Evolutionary conservation across 2,797 vertebrate species (phyloP).

Genomic region (Varecia variegata): DNA sequence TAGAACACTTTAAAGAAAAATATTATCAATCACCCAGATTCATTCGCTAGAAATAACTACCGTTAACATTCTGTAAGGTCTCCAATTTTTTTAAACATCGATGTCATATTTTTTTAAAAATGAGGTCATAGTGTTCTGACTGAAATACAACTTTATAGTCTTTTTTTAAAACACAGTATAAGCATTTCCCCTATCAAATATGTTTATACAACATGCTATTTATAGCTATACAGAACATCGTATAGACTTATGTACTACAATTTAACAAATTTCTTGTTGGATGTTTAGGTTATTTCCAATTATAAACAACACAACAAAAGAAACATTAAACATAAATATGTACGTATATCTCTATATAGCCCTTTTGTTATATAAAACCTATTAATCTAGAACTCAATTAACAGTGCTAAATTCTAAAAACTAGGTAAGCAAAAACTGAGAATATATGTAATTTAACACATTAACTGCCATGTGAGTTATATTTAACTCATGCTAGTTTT

Average conservation of each 20-base stretch:
- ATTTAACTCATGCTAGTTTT: no score
- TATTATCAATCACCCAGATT: not conserved
- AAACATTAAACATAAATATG: constrained; percentile 29
- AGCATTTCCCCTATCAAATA: constrained; percentile 40
- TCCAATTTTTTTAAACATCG: not conserved
- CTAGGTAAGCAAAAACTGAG: not conserved
- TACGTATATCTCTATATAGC: not conserved
- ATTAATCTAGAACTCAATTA: not conserved
- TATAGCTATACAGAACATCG: not conserved
- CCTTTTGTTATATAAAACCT: constrained; percentile 20
- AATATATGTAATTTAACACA: not conserved
- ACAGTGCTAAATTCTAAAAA: constrained; percentile 43
- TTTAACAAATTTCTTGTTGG: not conserved
- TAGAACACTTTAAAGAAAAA: constrained; percentile 32
- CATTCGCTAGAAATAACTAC: constrained; percentile 46
- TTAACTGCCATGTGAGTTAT: no score
- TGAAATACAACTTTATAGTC: not conserved
- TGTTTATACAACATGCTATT: not conserved
- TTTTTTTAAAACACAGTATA: not conserved
- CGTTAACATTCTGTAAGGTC: not conserved
- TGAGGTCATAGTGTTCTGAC: not conserved
- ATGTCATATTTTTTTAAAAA: constrained; percentile 17
- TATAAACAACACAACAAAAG: constrained; percentile 15
- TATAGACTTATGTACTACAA: not conserved
- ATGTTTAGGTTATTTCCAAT: constrained; percentile 32